These are phyloP conservation scores for Thymelicus lineola DNA, from an alignment of 2,888 invertebrate species.

Conservation along the genomic window DNA sequence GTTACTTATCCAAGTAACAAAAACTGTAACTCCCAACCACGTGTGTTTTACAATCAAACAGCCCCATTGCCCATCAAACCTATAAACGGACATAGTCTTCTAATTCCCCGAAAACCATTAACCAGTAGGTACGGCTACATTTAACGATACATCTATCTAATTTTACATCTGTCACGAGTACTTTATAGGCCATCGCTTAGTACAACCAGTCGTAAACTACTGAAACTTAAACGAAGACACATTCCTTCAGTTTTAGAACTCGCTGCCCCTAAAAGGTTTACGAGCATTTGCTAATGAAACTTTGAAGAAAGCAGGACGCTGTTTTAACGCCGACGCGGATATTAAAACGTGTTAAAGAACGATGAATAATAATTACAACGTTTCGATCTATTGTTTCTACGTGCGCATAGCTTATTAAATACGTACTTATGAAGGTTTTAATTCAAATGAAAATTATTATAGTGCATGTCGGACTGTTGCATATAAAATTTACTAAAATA, in stretches of 20 bases:
- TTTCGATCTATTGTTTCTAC: too few relatives aligned
- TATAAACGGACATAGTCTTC: slow-evolving; percentile 4
- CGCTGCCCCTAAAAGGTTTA: slow-evolving; percentile 12
- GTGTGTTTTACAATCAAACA: background rate
- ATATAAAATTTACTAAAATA: too few relatives aligned
- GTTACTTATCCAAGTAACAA: background rate
- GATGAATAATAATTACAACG: too few relatives aligned
- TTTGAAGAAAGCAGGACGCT: background rate
- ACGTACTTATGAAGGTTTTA: too few relatives aligned
- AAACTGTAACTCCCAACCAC: background rate
- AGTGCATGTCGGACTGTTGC: too few relatives aligned
- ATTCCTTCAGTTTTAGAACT: slow-evolving; percentile 18
- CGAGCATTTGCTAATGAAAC: slow-evolving; percentile 8
- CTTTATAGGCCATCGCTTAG: slow-evolving; percentile 39
- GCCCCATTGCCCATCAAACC: background rate
- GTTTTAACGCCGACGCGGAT: background rate
- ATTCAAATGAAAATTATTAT: too few relatives aligned
- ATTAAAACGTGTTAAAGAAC: background rate
- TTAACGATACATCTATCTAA: slow-evolving; percentile 30
- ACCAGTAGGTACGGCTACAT: slow-evolving; percentile 4
- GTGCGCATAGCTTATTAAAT: too few relatives aligned
- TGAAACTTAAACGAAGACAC: slow-evolving; percentile 28
- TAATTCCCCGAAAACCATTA: slow-evolving; percentile 16
- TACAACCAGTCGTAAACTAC: slow-evolving; percentile 27
- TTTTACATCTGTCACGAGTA: slow-evolving; percentile 42